These are phyloP conservation scores for Drosophila kurseongensis DNA, from an alignment of 1,140 invertebrate genomes.

Conservation along the genomic window DNA sequence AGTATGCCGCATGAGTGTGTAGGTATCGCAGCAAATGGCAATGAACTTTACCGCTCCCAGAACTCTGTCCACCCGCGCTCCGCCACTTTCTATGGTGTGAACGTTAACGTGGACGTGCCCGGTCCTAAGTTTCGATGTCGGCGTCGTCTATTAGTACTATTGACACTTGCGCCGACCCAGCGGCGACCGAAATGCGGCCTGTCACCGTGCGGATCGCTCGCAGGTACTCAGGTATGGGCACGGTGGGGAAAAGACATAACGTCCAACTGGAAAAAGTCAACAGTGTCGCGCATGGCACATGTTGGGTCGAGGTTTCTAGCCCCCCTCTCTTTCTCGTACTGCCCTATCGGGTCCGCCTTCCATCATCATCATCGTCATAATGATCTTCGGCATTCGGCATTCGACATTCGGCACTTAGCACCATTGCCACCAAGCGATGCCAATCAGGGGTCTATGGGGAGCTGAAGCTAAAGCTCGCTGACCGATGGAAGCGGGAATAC, in stretches of 20 bases:
- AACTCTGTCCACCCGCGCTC: conserved; percentile 12
- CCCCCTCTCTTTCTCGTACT: background rate
- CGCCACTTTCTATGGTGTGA: conserved; percentile 22
- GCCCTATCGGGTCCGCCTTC: conserved; percentile 17
- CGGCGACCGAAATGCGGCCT: conserved; percentile 64
- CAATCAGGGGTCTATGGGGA: conserved; percentile 68
- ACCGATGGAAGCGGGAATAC: conserved; percentile 11
- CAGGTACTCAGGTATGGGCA: conserved; percentile 51
- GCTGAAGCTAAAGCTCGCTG: conserved; percentile 6
- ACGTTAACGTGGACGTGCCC: conserved; percentile 31
- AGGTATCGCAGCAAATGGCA: conserved; percentile 62
- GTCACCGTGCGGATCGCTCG: conserved; percentile 73
- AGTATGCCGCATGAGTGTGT: background rate
- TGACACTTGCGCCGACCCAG: conserved; percentile 79
- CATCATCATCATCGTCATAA: conserved; percentile 12
- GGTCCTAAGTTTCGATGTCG: conserved; percentile 47
- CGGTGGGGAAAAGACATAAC: conserved; percentile 27
- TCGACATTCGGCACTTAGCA: conserved; percentile 80
- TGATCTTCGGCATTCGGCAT: conserved; percentile 68
- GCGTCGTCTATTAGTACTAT: conserved; percentile 77
- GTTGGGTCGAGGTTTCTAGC: conserved; percentile 41
- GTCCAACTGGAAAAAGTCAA: conserved; percentile 74
- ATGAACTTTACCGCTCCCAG: conserved; percentile 77
- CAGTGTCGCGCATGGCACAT: conserved; percentile 73
- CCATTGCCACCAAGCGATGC: conserved; percentile 80